Evolutionary conservation across 2,888 invertebrate species (phyloP).

Genomic region (Eilema sororculum): DNA sequence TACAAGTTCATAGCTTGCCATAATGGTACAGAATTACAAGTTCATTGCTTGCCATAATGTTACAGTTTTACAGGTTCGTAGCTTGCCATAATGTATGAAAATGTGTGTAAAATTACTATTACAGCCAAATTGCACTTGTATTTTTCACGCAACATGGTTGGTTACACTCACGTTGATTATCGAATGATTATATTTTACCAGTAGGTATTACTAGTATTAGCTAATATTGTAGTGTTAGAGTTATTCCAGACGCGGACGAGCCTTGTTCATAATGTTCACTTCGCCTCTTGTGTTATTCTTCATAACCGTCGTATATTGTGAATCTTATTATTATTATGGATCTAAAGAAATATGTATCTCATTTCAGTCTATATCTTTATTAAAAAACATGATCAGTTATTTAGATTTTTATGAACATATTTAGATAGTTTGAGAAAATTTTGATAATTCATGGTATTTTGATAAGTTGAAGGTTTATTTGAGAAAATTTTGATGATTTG

Average conservation of each 20-base stretch:
- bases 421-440: neutral
- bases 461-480: neutral
- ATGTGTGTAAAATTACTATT: no score
- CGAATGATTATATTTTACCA: constrained; percentile 39
- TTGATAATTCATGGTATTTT: neutral
- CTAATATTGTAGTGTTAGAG: constrained; percentile 59
- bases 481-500: neutral
- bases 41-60: no score
- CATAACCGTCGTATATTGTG: constrained; percentile 18
- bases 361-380: neutral
- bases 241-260: constrained; percentile 73
- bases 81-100: no score
- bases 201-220: constrained; percentile 43
- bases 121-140: no score
- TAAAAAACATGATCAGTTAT: neutral
- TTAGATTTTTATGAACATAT: neutral
- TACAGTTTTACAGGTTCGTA: no score
- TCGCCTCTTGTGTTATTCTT: constrained; percentile 43
- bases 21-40: no score
- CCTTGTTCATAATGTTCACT: constrained; percentile 62
- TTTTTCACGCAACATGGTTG: no score
- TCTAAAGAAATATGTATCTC: neutral
- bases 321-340: neutral
- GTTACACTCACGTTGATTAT: neutral
- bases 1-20: no score